Base-by-base conservation (phyloP, 2,113 vertebrate genomes). In the Onychostruthus taczanowskii region DNA sequence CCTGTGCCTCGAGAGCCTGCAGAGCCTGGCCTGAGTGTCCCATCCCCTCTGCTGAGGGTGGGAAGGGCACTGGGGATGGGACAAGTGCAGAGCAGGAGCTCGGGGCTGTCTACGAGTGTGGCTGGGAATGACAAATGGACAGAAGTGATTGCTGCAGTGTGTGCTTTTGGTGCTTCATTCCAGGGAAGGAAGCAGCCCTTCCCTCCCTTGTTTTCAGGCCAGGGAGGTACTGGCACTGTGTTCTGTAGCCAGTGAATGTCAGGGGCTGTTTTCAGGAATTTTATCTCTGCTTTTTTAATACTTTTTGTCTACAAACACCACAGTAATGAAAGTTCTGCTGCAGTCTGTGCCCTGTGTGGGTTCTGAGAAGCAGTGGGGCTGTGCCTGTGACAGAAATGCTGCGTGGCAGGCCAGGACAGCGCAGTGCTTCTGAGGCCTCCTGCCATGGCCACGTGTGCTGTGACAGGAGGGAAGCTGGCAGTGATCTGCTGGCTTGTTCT, bases 141-240 rank as follows among this genome's bases (percentile, higher is more conserved):
- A 44, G 28, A n/a, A 16, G 23, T 10, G 58, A 55, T 68, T 75
- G n/a, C 73, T 8, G 37, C 30, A 64, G 59, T 5, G 0, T 56
- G 66, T 37, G 31, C 68, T 68, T 22, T 9, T 12, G 31, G 35
- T 70, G 39, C 6, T 20, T 95, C 81, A 27, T 53, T 50, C 33
- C 77, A 79, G 81, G 69, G 73, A 70, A 95, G 84, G 93, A 92
- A 95, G 43, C 63, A 41, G 76, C 77, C 53, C 63, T 87, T 82
- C 58, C 63, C 76, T 91, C 30, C 62, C 58, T 56, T 84, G 46
- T 58, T 61, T 31, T 83, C 1, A 1, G 68, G 59, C 88, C 80
- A 43, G 52, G 64, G 78, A 50, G 68, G 20, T 73, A 20, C 33
- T 87, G 72, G 15, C 49, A 35, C 85, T 75, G 44, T 56, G 41